phyloP scores from a whole-genome alignment of 2,888 invertebrate genomes.

The Bugulina stolonifera region DNA sequence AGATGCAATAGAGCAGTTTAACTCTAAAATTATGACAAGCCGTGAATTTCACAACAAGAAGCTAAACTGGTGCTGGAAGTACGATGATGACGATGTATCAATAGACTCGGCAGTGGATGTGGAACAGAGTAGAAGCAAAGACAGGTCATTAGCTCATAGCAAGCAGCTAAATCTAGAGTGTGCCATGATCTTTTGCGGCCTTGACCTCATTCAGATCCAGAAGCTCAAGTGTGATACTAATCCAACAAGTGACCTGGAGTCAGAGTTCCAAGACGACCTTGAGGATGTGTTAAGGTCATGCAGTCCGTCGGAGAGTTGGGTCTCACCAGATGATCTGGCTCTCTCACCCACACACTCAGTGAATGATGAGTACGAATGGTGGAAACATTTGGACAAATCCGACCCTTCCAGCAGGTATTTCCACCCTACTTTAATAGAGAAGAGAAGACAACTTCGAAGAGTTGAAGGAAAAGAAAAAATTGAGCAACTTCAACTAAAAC shows the following conservation, averaged over 20 bases:
- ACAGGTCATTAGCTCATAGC: neutral
- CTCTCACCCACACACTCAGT: neutral
- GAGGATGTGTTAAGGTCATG: slow-evolving; percentile 23
- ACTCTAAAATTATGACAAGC: neutral
- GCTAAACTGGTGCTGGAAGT: neutral
- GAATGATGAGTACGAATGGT: slow-evolving; percentile 11
- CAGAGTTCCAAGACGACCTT: slow-evolving; percentile 24
- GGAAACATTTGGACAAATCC: slow-evolving; percentile 14
- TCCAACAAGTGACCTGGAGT: slow-evolving; percentile 16
- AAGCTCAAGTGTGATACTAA: slow-evolving; percentile 2
- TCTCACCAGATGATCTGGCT: slow-evolving; percentile 32
- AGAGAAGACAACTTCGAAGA: slow-evolving; percentile 14
- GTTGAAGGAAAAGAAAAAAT: slow-evolving; percentile 19
- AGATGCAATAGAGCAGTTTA: slow-evolving; percentile 2
- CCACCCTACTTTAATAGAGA: slow-evolving; percentile 21
- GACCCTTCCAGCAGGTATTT: slow-evolving; percentile 6
- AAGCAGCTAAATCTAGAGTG: slow-evolving; percentile 31
- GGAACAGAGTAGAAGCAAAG: neutral
- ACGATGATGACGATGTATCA: neutral
- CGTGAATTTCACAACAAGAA: neutral
- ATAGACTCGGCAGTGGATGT: slow-evolving; percentile 4
- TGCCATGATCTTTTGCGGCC: slow-evolving; percentile 26
- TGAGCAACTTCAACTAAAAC: slow-evolving; percentile 22
- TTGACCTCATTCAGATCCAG: slow-evolving; percentile 26
- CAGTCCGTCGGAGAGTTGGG: slow-evolving; percentile 32